These are phyloP conservation scores for Teleopsis dalmanni DNA, from an alignment of 1,140 invertebrate genomes.

Conservation along the genomic window DNA sequence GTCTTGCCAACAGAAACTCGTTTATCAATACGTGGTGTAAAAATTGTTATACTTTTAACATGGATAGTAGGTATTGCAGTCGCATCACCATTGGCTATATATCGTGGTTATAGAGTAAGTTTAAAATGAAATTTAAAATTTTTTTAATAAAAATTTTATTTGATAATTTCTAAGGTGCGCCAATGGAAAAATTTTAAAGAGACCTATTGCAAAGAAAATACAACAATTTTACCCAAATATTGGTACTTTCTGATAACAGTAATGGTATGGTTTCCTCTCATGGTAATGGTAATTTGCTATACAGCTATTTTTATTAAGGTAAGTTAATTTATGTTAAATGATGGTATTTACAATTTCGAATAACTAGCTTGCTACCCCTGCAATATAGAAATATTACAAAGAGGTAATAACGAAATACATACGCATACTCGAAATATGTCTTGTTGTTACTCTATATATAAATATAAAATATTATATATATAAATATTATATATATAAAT, in stretches of 20 bases:
- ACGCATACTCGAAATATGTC: no score
- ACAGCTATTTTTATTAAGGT: slow-evolving; percentile 58
- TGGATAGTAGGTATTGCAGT: slow-evolving; percentile 59
- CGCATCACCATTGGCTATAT: slow-evolving; percentile 58
- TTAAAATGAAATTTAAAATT: not conserved
- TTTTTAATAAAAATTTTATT: not conserved
- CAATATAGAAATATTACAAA: no score
- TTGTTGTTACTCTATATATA: no score
- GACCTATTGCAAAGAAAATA: slow-evolving; percentile 60
- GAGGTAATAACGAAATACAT: no score
- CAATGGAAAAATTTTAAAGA: slow-evolving; percentile 63
- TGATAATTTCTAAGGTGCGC: slow-evolving; percentile 48
- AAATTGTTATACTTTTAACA: slow-evolving; percentile 54
- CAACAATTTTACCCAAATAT: slow-evolving; percentile 54
- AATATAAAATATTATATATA: no score
- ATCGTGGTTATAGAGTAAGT: slow-evolving; percentile 54
- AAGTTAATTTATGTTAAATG: slow-evolving; percentile 13
- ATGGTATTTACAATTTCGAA: no score
- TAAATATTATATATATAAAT: no score
- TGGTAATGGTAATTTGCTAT: slow-evolving; percentile 60
- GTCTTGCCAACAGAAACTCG: slow-evolving; percentile 61
- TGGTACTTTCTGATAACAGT: slow-evolving; percentile 65
- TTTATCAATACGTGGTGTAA: slow-evolving; percentile 52
- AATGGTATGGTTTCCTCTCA: slow-evolving; percentile 63
- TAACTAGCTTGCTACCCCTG: no score